Conservation (phyloP, 2,888 invertebrate species). For the Hipparchia sbordonii region DNA sequence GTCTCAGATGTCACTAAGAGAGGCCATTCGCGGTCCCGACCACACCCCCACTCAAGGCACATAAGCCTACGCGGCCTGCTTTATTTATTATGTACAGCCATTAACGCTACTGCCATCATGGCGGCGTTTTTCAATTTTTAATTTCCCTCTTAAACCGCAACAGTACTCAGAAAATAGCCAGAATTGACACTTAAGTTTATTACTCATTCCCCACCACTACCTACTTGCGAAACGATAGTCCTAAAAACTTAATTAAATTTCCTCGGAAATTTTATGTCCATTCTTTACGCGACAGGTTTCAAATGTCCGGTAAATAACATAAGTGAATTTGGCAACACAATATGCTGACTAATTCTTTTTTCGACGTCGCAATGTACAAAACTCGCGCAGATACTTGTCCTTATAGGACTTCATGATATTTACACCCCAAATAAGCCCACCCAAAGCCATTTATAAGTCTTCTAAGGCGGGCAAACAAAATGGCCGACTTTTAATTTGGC, state of each 20-base stretch:
- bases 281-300: neutral
- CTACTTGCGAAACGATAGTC: conserved; percentile 34
- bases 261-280: conserved; percentile 21
- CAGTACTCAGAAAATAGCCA: conserved; percentile 66
- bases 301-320: conserved; percentile 3
- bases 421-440: conserved; percentile 58
- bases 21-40: conserved; percentile 79
- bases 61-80: conserved; percentile 79
- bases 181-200: conserved; percentile 73
- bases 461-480: conserved; percentile 67
- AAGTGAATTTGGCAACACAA: conserved; percentile 12
- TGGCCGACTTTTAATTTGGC: conserved; percentile 64
- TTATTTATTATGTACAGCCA: conserved; percentile 83
- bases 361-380: conserved; percentile 28
- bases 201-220: conserved; percentile 52
- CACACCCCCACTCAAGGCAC: conserved; percentile 81
- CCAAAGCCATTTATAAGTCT: conserved; percentile 66
- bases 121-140: conserved; percentile 82
- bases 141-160: conserved; percentile 72
- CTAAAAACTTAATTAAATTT: conserved; percentile 44
- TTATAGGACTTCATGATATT: conserved; percentile 64
- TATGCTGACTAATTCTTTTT: conserved; percentile 7
- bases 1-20: conserved; percentile 80
- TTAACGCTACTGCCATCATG: conserved; percentile 80
- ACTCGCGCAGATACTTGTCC: conserved; percentile 12